Evolutionary conservation across 2,797 vertebrate species (phyloP), one percentile per base, ranked within the genome.

Genomic region (Trichosurus vulpecula): DNA sequence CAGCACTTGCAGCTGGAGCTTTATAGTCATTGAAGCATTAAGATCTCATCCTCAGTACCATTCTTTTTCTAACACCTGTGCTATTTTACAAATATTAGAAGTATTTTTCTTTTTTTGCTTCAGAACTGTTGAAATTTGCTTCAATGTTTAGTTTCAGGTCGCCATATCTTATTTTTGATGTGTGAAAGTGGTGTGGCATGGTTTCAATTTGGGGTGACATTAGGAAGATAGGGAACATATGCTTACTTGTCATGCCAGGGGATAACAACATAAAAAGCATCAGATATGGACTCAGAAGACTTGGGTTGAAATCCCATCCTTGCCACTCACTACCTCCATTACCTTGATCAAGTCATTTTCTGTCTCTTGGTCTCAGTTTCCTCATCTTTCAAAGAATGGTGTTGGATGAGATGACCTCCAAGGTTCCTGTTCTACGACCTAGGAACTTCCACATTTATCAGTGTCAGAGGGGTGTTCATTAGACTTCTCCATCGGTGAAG

Each of bases 11-110:
- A 97, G 94, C 94, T 97, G 95, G 94, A 96, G 3, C 16, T 57
- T 97, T 90, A 66, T 56, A 14, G 74, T 66, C 93, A 92, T 54
- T 96, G 94, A 96, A 91, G 30, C 0, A 81, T 47, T 27, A 92
- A 93, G 90, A 97, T 92, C 87, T 8, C 25, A 95, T 1, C 14
- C 47, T 56, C 96, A 57, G 12, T 27, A 0, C 96, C 81, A 25
- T 57, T 95, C 14, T 61, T 90, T 51, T 5, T 29, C 3, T 52
- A 53, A 89, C 90, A 54, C 2, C 4, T 52, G 52, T 55, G 29
- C 3, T 93, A 54, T 81, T 96, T 96, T 95, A 54, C 61, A 97
- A 95, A 94, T 52, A 93, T 90, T 8, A 5, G 22, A 81, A 91
- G 56, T 93, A 91, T 30, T 94, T 89, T 6, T 22, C 0, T 93